These are phyloP conservation scores for Nibea coibor DNA, from an alignment of 2,113 vertebrate species.

Conservation along the genomic window DNA sequence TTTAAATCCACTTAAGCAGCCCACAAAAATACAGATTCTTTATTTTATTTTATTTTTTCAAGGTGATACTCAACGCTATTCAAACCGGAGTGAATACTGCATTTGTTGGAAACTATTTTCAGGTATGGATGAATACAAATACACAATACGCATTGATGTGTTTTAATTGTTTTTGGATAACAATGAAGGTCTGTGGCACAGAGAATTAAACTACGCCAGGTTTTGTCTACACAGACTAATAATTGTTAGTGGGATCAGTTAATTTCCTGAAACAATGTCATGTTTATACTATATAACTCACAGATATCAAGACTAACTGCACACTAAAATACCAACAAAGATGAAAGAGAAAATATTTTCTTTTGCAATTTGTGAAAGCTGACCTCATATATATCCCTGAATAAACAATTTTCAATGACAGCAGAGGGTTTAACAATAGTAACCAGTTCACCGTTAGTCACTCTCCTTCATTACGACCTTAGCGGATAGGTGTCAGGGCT, in stretches of 20 bases:
- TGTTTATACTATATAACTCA: neutral
- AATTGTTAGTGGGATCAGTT: too few species aligned
- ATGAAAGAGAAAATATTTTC: neutral
- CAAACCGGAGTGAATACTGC: neutral
- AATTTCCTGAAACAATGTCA: neutral
- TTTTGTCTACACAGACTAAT: too few species aligned
- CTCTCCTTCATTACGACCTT: conserved; percentile 71
- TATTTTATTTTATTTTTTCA: neutral
- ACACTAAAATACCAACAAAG: neutral
- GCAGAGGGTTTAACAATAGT: conserved; percentile 53
- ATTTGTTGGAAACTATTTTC: neutral
- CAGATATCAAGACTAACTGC: neutral
- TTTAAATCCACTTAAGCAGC: neutral
- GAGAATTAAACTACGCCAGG: too few species aligned
- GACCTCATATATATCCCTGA: neutral
- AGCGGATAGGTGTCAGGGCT: conserved; percentile 63
- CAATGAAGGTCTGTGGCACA: too few species aligned
- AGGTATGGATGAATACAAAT: neutral
- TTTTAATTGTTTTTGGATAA: too few species aligned
- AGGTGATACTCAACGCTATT: neutral
- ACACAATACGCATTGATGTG: neutral
- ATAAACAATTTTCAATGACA: conserved; percentile 44
- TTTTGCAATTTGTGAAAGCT: neutral
- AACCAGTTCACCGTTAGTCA: conserved; percentile 59
- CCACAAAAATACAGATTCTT: neutral